Base-by-base conservation (phyloP, 2,797 vertebrate genomes). In the Chaunax sp. region DNA sequence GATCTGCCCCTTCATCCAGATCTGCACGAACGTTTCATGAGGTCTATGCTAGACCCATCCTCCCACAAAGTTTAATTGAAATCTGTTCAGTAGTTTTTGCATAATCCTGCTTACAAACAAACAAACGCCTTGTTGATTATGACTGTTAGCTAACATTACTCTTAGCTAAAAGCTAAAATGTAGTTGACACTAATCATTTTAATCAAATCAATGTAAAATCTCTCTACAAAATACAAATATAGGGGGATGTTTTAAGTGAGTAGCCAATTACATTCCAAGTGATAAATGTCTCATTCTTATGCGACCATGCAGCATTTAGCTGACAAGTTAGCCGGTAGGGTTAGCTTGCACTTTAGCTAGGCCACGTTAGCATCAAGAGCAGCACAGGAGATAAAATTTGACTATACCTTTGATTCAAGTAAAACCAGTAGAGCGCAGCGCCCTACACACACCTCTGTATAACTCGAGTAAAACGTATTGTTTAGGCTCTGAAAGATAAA, bases 351-450 rank as follows among this genome's bases (percentile, higher is more conserved):
- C 38, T 58, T 74, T 66, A 71, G 77, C 75, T 65, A 67, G 33
- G 70, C 79, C 72, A 23, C 51, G 75, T 78, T 86, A 83, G 81
- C 71, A 60, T 40, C 11, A 0, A 41, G 5, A 26, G 10, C 9
- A 30, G 1, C 14, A 25, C 25, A 50, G 7, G 5, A 50, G 15
- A 16, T 2, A 19, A 75, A 56, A 45, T n/a, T 6, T 6, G 2
- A 71, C 30, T 63, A 71, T 86, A 91, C 91, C 86, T 90, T 80
- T 68, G 63, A 73, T 56, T 50, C 2, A 69, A 28, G 35, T n/a
- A 65, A 87, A 68, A 33, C 3, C 16, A 4, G 41, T 14, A 57
- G 47, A 44, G 61, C 61, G 2, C 13, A 45, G 9, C 11, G 43
- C 68, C 20, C 61, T 19, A 30, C 3, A 22, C 22, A 5, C 3